phyloP scores from a whole-genome alignment of 2,797 vertebrate genomes.

The Enteromius mattozi region DNA sequence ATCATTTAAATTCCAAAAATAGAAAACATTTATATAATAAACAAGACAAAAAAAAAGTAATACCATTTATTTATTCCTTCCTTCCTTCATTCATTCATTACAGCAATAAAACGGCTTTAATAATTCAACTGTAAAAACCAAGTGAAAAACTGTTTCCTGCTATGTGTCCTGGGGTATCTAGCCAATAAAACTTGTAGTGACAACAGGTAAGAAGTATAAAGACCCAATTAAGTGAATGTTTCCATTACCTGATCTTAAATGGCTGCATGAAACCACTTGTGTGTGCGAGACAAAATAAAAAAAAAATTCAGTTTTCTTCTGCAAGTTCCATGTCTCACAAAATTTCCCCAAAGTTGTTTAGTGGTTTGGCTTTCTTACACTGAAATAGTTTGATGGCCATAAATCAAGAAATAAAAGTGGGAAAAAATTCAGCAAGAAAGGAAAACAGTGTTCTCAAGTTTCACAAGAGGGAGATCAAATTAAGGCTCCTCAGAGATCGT shows the following conservation, averaged over 20 bases:
- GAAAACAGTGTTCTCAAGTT: conserved; percentile 10
- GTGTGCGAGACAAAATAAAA: neutral
- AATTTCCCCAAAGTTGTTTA: conserved; percentile 23
- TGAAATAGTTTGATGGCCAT: conserved; percentile 18
- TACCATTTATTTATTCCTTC: neutral
- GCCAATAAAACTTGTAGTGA: neutral
- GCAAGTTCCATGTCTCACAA: neutral
- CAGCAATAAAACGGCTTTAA: neutral
- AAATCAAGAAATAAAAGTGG: conserved; percentile 9
- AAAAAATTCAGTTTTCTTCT: conserved; percentile 1
- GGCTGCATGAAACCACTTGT: neutral
- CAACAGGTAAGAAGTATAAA: neutral
- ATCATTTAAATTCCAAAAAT: neutral
- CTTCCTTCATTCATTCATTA: neutral
- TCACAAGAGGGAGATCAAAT: neutral
- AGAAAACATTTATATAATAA: neutral
- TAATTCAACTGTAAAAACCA: neutral
- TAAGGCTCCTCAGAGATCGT: neutral
- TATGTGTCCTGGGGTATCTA: neutral
- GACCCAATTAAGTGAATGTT: neutral
- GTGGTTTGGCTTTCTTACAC: conserved; percentile 27
- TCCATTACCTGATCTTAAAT: neutral
- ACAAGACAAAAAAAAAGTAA: neutral
- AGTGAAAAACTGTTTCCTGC: neutral
- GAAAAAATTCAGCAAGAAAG: neutral